These are phyloP conservation scores for Pterois miles DNA, from an alignment of 2,797 vertebrate species.

Conservation along the genomic window DNA sequence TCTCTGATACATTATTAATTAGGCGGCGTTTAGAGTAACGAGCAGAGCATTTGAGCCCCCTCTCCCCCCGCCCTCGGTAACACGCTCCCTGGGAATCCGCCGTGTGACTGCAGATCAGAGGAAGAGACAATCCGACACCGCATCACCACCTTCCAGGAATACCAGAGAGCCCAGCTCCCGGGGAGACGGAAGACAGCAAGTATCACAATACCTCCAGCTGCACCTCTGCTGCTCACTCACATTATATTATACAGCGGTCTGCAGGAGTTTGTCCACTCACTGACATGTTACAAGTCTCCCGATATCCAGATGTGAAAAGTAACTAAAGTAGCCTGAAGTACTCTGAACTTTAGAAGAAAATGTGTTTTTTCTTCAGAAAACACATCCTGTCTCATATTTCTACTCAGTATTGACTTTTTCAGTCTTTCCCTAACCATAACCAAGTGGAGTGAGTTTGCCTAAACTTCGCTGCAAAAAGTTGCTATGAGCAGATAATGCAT, in stretches of 20 bases:
- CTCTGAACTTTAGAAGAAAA: background rate
- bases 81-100: conserved; percentile 76
- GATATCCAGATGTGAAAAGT: conserved; percentile 1
- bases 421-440: background rate
- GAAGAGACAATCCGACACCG: conserved; percentile 67
- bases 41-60: conserved; percentile 78
- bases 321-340: background rate
- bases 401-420: background rate
- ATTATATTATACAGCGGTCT: background rate
- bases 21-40: conserved; percentile 83
- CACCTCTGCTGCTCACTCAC: conserved; percentile 7
- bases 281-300: background rate
- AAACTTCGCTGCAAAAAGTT: background rate
- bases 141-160: conserved; percentile 75
- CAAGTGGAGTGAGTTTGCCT: background rate
- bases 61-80: conserved; percentile 62
- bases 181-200: conserved; percentile 61
- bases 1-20: conserved; percentile 87
- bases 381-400: background rate
- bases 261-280: conserved; percentile 22
- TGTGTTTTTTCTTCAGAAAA: background rate
- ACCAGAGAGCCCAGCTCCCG: conserved; percentile 56
- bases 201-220: conserved; percentile 45
- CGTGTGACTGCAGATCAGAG: conserved; percentile 78
- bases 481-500: background rate